Evolutionary conservation across 2,797 vertebrate genomes (phyloP).

Genomic region (Scolopax rusticola): DNA sequence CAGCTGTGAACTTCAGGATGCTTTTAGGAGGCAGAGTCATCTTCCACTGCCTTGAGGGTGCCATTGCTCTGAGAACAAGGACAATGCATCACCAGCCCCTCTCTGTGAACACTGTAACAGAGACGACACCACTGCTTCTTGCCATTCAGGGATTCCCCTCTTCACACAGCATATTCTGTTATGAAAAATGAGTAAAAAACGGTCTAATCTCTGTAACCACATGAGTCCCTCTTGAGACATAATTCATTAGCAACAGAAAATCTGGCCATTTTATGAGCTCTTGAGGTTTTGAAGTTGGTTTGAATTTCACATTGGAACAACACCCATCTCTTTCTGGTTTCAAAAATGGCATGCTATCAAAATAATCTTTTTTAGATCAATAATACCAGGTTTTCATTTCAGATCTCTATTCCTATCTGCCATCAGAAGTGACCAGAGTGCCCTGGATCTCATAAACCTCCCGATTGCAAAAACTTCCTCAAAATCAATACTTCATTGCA

Average conservation of each 20-base stretch:
- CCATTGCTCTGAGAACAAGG: background rate
- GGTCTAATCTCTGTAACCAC: background rate
- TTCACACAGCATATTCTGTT: background rate
- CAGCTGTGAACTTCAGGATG: background rate
- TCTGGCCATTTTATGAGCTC: background rate
- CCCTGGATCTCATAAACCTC: background rate
- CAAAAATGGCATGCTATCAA: background rate
- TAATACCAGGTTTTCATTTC: conserved; percentile 2
- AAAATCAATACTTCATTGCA: conserved; percentile 48
- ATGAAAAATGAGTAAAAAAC: background rate
- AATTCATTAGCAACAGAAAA: background rate
- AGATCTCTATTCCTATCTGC: background rate
- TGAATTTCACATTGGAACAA: background rate
- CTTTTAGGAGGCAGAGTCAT: background rate
- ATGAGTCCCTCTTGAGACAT: background rate
- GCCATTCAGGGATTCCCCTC: background rate
- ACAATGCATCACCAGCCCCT: background rate
- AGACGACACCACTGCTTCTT: background rate
- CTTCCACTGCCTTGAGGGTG: background rate
- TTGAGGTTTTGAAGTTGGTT: background rate
- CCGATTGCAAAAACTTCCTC: conserved; percentile 23
- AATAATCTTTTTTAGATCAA: background rate
- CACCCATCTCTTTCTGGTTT: background rate
- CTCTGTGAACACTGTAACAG: background rate
- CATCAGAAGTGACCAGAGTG: background rate